Evolutionary conservation across 2,113 vertebrate genomes (phyloP).

Genomic region (Podiceps cristatus): DNA sequence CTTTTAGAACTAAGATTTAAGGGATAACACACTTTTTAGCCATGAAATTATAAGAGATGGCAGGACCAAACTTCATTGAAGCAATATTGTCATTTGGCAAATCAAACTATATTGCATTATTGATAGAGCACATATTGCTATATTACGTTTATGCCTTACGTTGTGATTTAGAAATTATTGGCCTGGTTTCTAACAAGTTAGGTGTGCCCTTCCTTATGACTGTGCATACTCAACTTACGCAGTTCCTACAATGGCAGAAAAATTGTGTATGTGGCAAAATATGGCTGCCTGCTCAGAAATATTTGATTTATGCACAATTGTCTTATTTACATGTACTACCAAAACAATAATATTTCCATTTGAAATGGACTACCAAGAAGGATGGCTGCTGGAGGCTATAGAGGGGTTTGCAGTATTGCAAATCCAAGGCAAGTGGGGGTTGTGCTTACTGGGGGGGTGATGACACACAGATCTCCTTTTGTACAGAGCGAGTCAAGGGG

Average conservation of each 20-base stretch:
- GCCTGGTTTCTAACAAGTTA: background rate
- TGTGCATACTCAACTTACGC: rapidly evolving
- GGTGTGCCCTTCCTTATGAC: background rate
- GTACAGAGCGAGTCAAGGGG: background rate
- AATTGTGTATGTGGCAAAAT: rapidly evolving
- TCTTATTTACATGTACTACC: background rate
- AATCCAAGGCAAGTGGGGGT: background rate
- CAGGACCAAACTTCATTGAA: background rate
- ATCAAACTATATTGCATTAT: background rate
- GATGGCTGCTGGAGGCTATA: background rate
- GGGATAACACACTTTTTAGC: background rate
- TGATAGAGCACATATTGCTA: too few relatives aligned
- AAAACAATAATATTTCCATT: background rate
- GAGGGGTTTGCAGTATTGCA: background rate
- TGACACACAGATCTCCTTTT: background rate
- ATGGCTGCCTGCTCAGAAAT: background rate
- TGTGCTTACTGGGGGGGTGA: background rate
- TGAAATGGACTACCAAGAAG: background rate
- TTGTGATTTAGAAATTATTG: background rate
- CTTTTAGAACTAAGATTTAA: background rate
- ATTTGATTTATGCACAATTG: background rate
- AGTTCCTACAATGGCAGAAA: background rate
- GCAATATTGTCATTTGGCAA: background rate
- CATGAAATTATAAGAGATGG: background rate
- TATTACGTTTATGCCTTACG: background rate